phyloP scores from a whole-genome alignment of 2,888 invertebrate genomes.

The Anarsia innoxiella region DNA sequence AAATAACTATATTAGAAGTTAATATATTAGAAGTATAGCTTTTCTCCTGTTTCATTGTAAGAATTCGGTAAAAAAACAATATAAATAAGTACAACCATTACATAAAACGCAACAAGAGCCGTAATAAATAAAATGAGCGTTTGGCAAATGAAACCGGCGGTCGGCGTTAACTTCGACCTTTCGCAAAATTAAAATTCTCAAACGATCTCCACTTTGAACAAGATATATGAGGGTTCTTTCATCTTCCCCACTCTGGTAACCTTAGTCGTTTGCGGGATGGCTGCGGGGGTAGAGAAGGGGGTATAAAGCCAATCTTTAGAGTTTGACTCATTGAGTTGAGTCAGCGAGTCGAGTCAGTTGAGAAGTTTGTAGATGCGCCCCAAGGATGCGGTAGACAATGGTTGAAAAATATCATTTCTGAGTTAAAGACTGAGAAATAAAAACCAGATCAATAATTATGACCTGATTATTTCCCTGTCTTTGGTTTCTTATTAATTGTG shows the following conservation, averaged over 20 bases:
- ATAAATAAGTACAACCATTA: too few species aligned
- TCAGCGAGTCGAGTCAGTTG: neutral
- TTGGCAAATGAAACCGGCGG: slow-evolving; percentile 18
- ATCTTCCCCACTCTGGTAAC: slow-evolving; percentile 63
- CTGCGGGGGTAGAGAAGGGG: slow-evolving; percentile 21
- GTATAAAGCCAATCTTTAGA: neutral
- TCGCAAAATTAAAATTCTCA: slow-evolving; percentile 70
- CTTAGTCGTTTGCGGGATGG: slow-evolving; percentile 63
- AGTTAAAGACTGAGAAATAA: too few species aligned
- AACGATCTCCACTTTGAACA: slow-evolving; percentile 69
- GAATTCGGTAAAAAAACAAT: too few species aligned
- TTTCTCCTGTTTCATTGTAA: too few species aligned
- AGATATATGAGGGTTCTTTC: slow-evolving; percentile 73
- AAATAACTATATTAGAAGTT: too few species aligned
- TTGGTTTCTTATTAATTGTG: too few species aligned
- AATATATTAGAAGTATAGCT: too few species aligned
- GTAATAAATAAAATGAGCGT: slow-evolving; percentile 10
- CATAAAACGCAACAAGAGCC: slow-evolving; percentile 7
- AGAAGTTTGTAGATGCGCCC: too few species aligned
- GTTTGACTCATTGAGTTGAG: neutral
- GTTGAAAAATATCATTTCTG: too few species aligned
- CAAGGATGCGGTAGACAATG: too few species aligned
- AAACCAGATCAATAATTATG: too few species aligned
- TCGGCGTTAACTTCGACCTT: slow-evolving; percentile 22
- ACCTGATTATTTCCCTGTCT: too few species aligned